Conservation (phyloP, 1,140 invertebrate genomes). For the Drosophila takahashii region DNA sequence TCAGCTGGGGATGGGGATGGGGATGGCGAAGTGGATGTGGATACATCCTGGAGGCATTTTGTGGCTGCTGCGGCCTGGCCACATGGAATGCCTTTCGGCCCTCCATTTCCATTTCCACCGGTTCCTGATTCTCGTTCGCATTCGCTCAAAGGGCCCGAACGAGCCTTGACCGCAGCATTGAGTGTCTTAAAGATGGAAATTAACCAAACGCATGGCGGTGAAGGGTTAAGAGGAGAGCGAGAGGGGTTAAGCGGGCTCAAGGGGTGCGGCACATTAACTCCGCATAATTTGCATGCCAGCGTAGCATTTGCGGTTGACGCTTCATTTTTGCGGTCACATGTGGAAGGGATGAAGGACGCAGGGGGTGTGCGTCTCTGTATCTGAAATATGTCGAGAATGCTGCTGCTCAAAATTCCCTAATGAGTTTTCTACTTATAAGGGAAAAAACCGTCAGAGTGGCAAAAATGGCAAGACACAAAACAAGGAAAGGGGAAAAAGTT, state of each 20-base stretch:
- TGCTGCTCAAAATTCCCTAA: constrained; percentile 63
- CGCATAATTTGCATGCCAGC: constrained; percentile 77
- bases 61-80: constrained; percentile 58
- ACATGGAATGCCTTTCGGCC: constrained; percentile 65
- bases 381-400: constrained; percentile 67
- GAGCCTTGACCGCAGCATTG: constrained; percentile 67
- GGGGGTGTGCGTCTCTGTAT: constrained; percentile 9
- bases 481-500: constrained; percentile 38
- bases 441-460: constrained; percentile 10
- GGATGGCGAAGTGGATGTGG: constrained; percentile 9
- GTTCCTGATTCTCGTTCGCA: constrained; percentile 13
- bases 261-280: constrained; percentile 63
- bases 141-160: constrained; percentile 38
- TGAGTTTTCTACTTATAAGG: constrained; percentile 64
- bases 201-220: constrained; percentile 51
- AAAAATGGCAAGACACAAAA: constrained; percentile 10
- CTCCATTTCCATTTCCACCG: constrained; percentile 28
- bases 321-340: constrained; percentile 72
- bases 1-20: neutral
- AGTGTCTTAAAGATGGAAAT: constrained; percentile 82
- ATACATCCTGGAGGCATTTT: constrained; percentile 62
- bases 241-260: neutral
- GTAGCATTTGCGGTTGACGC: constrained; percentile 69
- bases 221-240: neutral
- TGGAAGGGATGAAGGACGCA: constrained; percentile 1